Conservation (phyloP, 2,113 vertebrate species). For the Prunella himalayana region DNA sequence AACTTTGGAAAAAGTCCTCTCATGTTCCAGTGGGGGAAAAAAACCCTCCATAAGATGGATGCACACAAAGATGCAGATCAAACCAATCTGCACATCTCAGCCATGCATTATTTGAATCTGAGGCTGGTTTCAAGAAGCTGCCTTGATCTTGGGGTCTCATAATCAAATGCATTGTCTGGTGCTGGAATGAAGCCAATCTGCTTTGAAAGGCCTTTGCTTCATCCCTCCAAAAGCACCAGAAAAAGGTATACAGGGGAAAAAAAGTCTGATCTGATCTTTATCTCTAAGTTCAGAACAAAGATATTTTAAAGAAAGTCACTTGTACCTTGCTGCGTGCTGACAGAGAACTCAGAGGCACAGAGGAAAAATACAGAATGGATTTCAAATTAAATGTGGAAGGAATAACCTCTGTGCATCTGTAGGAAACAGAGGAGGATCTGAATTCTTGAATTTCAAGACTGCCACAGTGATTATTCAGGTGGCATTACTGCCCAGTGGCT, state of each 20-base stretch:
- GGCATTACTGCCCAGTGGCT: neutral
- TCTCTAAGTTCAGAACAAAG: neutral
- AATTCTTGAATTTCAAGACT: neutral
- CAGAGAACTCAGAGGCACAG: neutral
- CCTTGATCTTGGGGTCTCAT: neutral
- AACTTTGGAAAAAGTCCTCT: neutral
- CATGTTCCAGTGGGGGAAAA: neutral
- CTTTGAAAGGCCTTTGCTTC: neutral
- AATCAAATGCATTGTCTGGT: constrained; percentile 32
- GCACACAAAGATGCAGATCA: neutral
- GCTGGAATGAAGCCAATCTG: neutral
- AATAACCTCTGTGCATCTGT: neutral
- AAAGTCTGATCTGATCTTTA: neutral
- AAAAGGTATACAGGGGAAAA: neutral
- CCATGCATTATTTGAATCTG: neutral
- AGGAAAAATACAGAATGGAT: neutral
- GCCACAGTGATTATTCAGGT: neutral
- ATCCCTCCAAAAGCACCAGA: neutral
- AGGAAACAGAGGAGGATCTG: neutral
- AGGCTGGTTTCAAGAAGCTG: neutral
- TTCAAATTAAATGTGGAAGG: neutral
- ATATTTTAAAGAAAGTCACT: neutral
- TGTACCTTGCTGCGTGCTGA: neutral
- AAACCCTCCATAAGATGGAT: accelerated
- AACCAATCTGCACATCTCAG: neutral